These are phyloP conservation scores for Hoplostethus atlanticus DNA, from an alignment of 2,797 vertebrate genomes.

Conservation along the genomic window DNA sequence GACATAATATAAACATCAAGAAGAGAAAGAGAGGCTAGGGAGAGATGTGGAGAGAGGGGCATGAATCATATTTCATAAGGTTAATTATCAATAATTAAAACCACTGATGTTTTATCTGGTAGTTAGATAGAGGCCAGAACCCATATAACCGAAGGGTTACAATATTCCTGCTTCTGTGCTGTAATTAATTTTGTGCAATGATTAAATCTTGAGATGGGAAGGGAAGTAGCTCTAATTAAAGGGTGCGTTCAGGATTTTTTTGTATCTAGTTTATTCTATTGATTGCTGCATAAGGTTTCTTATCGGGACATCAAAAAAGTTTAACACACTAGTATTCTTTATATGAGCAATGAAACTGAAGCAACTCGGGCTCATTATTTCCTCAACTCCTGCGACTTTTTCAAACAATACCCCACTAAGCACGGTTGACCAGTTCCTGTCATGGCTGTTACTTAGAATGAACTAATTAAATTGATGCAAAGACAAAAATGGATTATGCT, in stretches of 20 bases:
- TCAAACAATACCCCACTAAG: neutral
- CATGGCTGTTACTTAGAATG: slow-evolving; percentile 3
- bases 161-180: slow-evolving; percentile 36
- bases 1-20: slow-evolving; percentile 6
- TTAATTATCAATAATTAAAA: slow-evolving; percentile 68
- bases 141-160: slow-evolving; percentile 48
- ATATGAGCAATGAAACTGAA: slow-evolving; percentile 10
- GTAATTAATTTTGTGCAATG: slow-evolving; percentile 54
- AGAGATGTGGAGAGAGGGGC: slow-evolving; percentile 4
- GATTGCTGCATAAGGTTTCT: slow-evolving; percentile 32
- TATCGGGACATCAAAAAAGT: slow-evolving; percentile 10
- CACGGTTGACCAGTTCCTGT: slow-evolving; percentile 16
- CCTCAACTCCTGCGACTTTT: slow-evolving; percentile 30
- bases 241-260: slow-evolving; percentile 34
- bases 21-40: neutral
- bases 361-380: slow-evolving; percentile 30
- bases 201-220: slow-evolving; percentile 47
- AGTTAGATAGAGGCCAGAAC: slow-evolving; percentile 46
- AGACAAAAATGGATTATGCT: slow-evolving; percentile 13
- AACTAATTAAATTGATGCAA: slow-evolving; percentile 27
- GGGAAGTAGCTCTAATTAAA: slow-evolving; percentile 43
- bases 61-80: slow-evolving; percentile 53
- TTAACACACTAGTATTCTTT: neutral
- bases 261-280: slow-evolving; percentile 27
- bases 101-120: slow-evolving; percentile 47